phyloP scores from a whole-genome alignment of 2,797 vertebrate species.

The Gymnothorax javanicus region DNA sequence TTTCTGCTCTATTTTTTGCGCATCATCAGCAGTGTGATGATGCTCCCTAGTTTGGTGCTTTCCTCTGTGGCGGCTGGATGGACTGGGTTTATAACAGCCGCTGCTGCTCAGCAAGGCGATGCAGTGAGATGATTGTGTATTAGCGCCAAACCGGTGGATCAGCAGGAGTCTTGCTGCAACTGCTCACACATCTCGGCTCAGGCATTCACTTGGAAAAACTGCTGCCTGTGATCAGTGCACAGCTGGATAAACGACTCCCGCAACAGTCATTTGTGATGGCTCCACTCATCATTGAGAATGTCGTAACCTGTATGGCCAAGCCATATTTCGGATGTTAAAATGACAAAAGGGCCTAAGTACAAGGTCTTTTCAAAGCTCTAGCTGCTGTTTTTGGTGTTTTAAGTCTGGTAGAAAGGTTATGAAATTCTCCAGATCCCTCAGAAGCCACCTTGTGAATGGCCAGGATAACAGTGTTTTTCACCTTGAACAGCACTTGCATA shows the following conservation, averaged over 20 bases:
- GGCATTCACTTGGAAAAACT: background rate
- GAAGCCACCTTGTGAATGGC: background rate
- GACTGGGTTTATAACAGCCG: background rate
- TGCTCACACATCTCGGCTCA: background rate
- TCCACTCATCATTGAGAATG: background rate
- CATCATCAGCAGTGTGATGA: slow-evolving; percentile 1
- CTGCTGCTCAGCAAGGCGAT: background rate
- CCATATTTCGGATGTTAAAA: background rate
- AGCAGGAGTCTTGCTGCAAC: background rate
- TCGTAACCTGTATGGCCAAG: background rate
- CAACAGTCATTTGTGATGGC: background rate
- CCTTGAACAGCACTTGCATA: background rate
- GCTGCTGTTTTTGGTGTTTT: background rate
- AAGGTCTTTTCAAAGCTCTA: background rate
- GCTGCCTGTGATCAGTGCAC: background rate
- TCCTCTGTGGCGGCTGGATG: background rate
- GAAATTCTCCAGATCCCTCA: too few species aligned
- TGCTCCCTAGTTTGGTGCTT: background rate
- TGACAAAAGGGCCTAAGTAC: background rate
- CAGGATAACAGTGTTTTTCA: background rate
- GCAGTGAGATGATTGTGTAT: background rate
- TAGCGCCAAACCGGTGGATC: background rate
- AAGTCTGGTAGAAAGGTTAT: background rate
- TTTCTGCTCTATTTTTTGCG: background rate
- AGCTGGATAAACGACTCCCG: background rate